These are phyloP conservation scores for Burhinus bistriatus DNA, from an alignment of 2,113 vertebrate genomes.

Conservation along the genomic window DNA sequence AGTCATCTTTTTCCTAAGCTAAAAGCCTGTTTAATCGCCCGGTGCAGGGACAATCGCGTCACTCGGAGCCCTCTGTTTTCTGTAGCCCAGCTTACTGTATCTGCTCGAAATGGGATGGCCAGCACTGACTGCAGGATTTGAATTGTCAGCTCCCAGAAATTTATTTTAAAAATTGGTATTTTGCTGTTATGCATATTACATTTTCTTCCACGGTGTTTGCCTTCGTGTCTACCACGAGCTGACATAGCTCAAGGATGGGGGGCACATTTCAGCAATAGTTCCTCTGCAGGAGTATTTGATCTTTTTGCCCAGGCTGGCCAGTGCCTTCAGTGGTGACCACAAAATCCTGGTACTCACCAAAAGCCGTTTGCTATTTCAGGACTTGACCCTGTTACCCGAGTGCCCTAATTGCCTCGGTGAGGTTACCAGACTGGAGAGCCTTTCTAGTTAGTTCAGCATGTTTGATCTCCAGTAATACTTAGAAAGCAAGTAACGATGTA, in stretches of 20 bases:
- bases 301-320: too few relatives aligned
- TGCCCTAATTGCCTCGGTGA: fast-evolving
- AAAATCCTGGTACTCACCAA: background rate
- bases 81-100: background rate
- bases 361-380: background rate
- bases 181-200: background rate
- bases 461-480: background rate
- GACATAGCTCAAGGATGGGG: background rate
- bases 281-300: background rate
- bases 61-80: background rate
- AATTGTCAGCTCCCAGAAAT: background rate
- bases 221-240: background rate
- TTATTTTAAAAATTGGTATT: background rate
- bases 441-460: background rate
- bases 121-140: background rate
- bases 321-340: background rate
- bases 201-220: background rate
- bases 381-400: background rate
- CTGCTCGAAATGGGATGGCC: fast-evolving
- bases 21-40: background rate
- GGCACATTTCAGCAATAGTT: background rate
- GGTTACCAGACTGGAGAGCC: background rate
- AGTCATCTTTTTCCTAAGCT: background rate
- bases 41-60: background rate
- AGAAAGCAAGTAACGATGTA: background rate